These are phyloP conservation scores for Eupeodes corollae DNA, from an alignment of 1,140 invertebrate species.

Conservation along the genomic window DNA sequence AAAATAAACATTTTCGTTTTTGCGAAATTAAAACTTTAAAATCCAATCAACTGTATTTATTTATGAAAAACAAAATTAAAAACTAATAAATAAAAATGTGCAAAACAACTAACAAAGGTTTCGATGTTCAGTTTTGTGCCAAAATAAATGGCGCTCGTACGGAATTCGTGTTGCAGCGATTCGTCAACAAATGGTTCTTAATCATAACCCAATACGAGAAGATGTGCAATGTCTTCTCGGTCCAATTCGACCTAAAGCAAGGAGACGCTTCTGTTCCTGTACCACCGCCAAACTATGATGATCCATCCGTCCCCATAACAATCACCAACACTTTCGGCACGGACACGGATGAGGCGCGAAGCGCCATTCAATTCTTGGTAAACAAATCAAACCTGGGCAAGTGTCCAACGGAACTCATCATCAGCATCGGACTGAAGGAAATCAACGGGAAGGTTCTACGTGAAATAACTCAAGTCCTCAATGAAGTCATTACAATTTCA, in stretches of 20 bases:
- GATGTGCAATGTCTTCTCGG: constrained; percentile 22
- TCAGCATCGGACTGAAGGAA: constrained; percentile 21
- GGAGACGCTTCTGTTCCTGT: constrained; percentile 10
- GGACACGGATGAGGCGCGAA: constrained; percentile 21
- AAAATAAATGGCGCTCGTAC: constrained; percentile 19
- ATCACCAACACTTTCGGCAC: constrained; percentile 20
- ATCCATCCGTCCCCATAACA: constrained; percentile 22
- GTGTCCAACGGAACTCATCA: constrained; percentile 20
- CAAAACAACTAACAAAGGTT: constrained; percentile 12
- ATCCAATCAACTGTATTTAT: too few species aligned
- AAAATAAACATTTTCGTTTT: too few species aligned
- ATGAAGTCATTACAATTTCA: constrained; percentile 12
- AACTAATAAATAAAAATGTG: too few species aligned
- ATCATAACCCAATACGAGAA: constrained; percentile 26
- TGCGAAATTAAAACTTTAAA: too few species aligned
- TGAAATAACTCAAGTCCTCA: constrained; percentile 18
- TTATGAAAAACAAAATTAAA: too few species aligned
- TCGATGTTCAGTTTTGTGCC: constrained; percentile 19
- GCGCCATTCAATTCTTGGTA: constrained; percentile 28
- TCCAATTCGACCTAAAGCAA: constrained; percentile 20
- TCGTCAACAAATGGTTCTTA: constrained; percentile 28
- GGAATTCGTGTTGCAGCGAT: constrained; percentile 26
- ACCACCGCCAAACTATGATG: constrained; percentile 13
- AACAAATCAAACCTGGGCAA: constrained; percentile 21
- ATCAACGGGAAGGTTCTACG: constrained; percentile 16